Percentiles rank a stretch among this genome's conserved stretches.
These are phyloP conservation scores for Acrocyrtus sp. DNA, from an alignment of 2,888 invertebrate species.

Conservation along the genomic window DNA sequence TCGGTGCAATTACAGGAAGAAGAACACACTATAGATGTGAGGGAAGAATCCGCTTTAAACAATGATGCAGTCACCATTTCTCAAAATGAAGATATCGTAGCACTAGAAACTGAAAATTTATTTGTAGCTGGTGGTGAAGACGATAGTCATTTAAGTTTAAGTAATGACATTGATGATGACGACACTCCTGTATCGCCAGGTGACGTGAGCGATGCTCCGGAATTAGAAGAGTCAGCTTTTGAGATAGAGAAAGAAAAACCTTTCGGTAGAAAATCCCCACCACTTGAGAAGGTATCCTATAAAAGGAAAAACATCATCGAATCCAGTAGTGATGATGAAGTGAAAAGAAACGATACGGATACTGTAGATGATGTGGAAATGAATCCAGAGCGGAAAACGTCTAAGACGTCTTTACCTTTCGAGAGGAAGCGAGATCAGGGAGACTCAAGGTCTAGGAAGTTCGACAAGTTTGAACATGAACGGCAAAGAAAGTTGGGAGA, in stretches of 20 bases:
- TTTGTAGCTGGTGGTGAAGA: background rate
- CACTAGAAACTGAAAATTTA: no score
- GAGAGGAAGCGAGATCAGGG: constrained; percentile 44
- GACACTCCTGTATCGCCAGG: background rate
- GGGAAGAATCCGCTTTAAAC: no score
- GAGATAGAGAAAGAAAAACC: background rate
- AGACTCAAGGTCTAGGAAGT: constrained; percentile 39
- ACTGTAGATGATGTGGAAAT: constrained; percentile 8
- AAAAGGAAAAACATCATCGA: constrained; percentile 35
- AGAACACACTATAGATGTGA: no score
- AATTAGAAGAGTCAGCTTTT: background rate
- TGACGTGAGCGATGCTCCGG: background rate
- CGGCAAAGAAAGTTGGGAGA: constrained; percentile 38
- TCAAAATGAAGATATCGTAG: no score
- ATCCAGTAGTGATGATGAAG: constrained; percentile 41
- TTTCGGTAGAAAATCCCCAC: constrained; percentile 1
- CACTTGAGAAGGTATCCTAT: constrained; percentile 7
- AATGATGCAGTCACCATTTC: no score
- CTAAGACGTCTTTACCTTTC: constrained; percentile 16
- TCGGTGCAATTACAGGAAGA: no score
- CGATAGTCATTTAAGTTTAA: background rate
- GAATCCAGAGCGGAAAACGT: constrained; percentile 4
- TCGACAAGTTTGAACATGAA: constrained; percentile 50
- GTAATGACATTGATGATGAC: background rate
- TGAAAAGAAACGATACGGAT: constrained; percentile 1